Base-by-base conservation (phyloP, 2,888 invertebrate genomes). In the Drosophila ustulata region DNA sequence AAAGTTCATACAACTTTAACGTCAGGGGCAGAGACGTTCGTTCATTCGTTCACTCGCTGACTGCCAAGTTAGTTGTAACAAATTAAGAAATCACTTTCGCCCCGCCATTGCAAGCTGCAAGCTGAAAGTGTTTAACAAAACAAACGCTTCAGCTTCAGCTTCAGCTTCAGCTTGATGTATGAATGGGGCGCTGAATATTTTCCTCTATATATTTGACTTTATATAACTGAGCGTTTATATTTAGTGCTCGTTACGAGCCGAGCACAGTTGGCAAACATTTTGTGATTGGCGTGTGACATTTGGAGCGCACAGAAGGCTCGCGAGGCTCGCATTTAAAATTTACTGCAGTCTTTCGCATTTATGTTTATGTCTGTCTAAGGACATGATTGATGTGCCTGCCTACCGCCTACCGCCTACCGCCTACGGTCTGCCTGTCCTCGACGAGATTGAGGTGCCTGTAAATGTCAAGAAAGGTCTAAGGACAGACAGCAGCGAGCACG, bases 81-180 rank as follows among this genome's bases (percentile, higher is more conserved):
- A 89, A 88, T 90, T 83, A 88, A 90, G 90, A 90, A 90, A 88
- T 90, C 88, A 90, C 88, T 89, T 89, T 89, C 87, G 57, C 86
- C 66, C 77, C 66, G 39, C 41, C 43, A 70, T 47, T 13, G 41
- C 59, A 47, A 53, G 46, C 18, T 18, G 18, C 18, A 18, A 18
- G 18, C 18, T 18, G 18, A 18, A 59, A 76, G 58, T 77, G 61
- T 75, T 75, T 64, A 71, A 62, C 52, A 67, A 63, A 75, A 70
- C 66, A 66, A 75, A 70, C 39, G 66, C 50, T 55, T 23, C 55
- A 46, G 50, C 30, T 43, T 75, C 18, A 65, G 66, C 50, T 55
- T 23, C 55, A 46, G 50, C 30, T 43, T 76, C 18, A 65, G 47
- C 28, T 58, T 68, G 71, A 55, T 63, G 52, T 58, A 71, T 58